These are phyloP conservation scores for Thalassaphorura encarpata DNA, from an alignment of 1,140 invertebrate genomes.

Conservation along the genomic window DNA sequence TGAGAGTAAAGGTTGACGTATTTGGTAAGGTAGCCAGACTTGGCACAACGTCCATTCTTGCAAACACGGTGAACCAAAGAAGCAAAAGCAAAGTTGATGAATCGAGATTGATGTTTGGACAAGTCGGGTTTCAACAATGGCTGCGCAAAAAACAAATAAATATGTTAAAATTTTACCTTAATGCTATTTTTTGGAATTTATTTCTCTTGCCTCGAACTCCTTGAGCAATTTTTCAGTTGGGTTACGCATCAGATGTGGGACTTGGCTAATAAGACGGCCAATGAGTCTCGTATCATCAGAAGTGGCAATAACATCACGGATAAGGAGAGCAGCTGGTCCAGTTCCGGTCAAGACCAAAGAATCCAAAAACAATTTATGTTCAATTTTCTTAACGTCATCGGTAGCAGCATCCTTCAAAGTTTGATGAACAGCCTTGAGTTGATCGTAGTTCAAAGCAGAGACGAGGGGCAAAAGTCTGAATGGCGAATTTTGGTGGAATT, in stretches of 20 bases:
- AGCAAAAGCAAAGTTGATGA: constrained; percentile 31
- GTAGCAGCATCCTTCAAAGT: constrained; percentile 13
- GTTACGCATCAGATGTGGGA: constrained; percentile 26
- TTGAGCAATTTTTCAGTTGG: constrained; percentile 25
- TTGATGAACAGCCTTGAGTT: constrained; percentile 21
- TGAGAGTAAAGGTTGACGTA: constrained; percentile 26
- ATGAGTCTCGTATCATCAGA: constrained; percentile 17
- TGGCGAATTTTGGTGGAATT: constrained; percentile 25
- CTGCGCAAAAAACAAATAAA: neutral
- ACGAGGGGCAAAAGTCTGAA: constrained; percentile 22
- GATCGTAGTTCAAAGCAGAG: constrained; percentile 23
- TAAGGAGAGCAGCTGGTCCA: constrained; percentile 27
- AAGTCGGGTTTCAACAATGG: constrained; percentile 13
- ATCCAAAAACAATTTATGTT: constrained; percentile 21
- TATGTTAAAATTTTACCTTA: neutral
- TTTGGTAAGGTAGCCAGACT: constrained; percentile 29
- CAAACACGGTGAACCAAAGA: constrained; percentile 25
- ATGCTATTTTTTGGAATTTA: neutral
- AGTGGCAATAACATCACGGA: constrained; percentile 25
- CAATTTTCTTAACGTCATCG: constrained; percentile 11
- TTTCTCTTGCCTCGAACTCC: constrained; percentile 17
- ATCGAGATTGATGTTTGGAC: constrained; percentile 15
- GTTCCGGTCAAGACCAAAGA: constrained; percentile 28
- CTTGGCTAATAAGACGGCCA: constrained; percentile 18
- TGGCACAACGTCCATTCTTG: constrained; percentile 18